Percentiles rank a stretch among this genome's conserved stretches.
These are phyloP conservation scores for Trachymyrmex septentrionalis DNA, from an alignment of 1,140 invertebrate species.

Conservation along the genomic window DNA sequence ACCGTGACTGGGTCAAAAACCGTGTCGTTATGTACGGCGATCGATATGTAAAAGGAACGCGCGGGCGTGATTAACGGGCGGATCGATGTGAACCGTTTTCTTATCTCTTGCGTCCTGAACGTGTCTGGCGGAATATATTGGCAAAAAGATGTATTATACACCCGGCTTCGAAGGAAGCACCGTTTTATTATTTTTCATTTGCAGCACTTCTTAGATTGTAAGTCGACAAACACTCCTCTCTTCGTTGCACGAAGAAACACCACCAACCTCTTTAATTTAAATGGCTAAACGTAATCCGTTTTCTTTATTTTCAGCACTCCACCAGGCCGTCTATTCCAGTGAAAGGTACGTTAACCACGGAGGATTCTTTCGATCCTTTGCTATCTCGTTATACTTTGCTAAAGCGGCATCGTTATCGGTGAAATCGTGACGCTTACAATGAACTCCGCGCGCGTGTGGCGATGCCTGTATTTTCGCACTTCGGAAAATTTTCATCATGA, in stretches of 20 bases:
- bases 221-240: conserved; percentile 27
- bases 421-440: background rate
- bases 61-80: conserved; percentile 31
- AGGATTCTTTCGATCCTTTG: background rate
- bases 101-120: conserved; percentile 28
- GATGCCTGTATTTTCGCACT: conserved; percentile 28
- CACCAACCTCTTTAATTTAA: background rate
- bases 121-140: background rate
- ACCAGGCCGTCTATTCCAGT: conserved; percentile 85
- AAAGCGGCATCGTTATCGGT: conserved; percentile 39
- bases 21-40: conserved; percentile 28
- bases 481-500: background rate
- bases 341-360: conserved; percentile 81
- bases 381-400: conserved; percentile 7
- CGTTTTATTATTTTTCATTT: conserved; percentile 52
- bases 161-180: conserved; percentile 53
- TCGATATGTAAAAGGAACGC: conserved; percentile 29
- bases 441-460: background rate
- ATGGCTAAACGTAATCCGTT: conserved; percentile 28
- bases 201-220: conserved; percentile 42
- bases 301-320: conserved; percentile 83
- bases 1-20: conserved; percentile 48
- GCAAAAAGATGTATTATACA: conserved; percentile 67
- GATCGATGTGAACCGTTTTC: conserved; percentile 32
- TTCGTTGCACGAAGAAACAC: conserved; percentile 55